These are phyloP conservation scores for Cataglyphis cursor DNA, from an alignment of 2,888 invertebrate species.

Conservation along the genomic window DNA sequence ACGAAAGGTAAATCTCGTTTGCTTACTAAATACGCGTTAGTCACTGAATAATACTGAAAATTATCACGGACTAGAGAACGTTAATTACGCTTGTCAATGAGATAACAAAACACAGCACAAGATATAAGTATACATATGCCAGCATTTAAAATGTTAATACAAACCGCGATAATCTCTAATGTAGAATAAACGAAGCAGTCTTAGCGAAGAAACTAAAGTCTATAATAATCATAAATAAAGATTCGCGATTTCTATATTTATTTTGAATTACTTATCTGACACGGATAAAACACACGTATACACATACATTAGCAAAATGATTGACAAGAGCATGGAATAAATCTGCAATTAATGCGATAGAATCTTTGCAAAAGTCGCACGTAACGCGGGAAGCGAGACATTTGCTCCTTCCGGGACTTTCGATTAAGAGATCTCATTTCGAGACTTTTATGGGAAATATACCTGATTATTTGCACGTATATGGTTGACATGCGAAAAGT, in stretches of 20 bases:
- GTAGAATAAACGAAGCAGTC: neutral
- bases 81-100: slow-evolving; percentile 64
- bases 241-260: neutral
- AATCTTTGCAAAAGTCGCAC: slow-evolving; percentile 8
- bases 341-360: slow-evolving; percentile 15
- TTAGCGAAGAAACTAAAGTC: neutral
- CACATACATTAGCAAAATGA: slow-evolving; percentile 4
- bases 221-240: neutral
- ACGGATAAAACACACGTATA: neutral
- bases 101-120: neutral
- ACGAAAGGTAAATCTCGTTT: slow-evolving; percentile 55
- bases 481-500: slow-evolving; percentile 35
- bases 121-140: neutral
- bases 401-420: slow-evolving; percentile 28
- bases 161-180: neutral
- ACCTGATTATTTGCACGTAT: slow-evolving; percentile 17
- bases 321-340: neutral
- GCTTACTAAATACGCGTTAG: slow-evolving; percentile 66
- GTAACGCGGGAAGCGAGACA: slow-evolving; percentile 38
- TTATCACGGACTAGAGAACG: slow-evolving; percentile 52
- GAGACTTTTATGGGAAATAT: slow-evolving; percentile 13
- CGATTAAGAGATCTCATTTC: slow-evolving; percentile 8
- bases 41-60: slow-evolving; percentile 70
- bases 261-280: neutral
- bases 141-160: neutral